Conservation (phyloP, 2,113 vertebrate genomes). For the Jaculus jaculus region DNA sequence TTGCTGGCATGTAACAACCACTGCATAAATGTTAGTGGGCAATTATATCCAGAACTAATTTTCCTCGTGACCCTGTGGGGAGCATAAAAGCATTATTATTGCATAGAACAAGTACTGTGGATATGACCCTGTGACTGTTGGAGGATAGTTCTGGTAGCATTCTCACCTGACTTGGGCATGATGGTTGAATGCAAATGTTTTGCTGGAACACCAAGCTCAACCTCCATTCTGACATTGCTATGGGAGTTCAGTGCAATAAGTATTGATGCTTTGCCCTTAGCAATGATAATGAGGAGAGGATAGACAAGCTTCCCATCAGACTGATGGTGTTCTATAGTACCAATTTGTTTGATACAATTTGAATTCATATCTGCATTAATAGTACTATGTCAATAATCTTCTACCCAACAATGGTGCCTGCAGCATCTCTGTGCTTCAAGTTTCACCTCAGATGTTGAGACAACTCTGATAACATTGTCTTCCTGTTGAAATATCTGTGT, state of each 20-base stretch:
- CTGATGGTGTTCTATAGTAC: background rate
- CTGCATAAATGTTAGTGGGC: background rate
- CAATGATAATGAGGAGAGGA: background rate
- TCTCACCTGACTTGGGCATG: background rate
- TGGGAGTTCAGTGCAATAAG: background rate
- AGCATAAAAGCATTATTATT: background rate
- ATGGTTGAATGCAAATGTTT: background rate
- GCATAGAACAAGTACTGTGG: background rate
- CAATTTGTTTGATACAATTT: background rate
- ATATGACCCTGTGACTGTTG: background rate
- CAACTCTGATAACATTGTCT: background rate
- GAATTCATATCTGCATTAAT: background rate
- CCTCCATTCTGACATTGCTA: background rate
- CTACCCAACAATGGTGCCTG: background rate
- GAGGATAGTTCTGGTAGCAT: no score
- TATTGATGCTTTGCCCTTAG: background rate
- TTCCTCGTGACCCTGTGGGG: background rate
- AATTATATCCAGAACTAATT: background rate
- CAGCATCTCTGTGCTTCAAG: constrained; percentile 3
- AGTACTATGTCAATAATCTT: background rate
- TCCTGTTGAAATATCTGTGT: background rate
- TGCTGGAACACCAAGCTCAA: background rate
- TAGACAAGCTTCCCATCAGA: background rate
- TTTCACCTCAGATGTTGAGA: background rate
- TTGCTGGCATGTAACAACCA: background rate